These are phyloP conservation scores for Coendou prehensilis DNA, from an alignment of 2,797 vertebrate genomes.

Conservation along the genomic window DNA sequence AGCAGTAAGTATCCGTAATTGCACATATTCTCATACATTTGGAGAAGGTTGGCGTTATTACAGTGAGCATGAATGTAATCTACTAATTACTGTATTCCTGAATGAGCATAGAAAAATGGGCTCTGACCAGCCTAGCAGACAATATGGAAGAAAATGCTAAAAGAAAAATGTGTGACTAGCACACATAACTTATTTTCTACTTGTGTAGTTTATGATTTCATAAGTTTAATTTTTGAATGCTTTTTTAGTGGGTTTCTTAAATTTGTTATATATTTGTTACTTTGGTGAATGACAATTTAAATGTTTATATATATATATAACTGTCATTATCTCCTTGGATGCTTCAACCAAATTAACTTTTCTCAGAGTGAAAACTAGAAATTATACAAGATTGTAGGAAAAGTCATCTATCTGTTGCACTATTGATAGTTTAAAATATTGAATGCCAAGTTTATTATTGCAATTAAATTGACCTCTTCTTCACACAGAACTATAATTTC, in stretches of 20 bases:
- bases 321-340: neutral
- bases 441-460: neutral
- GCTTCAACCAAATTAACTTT: neutral
- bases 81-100: neutral
- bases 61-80: neutral
- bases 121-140: neutral
- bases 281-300: neutral
- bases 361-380: neutral
- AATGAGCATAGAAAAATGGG: neutral
- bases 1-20: neutral
- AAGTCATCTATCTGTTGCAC: neutral
- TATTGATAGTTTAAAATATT: constrained; percentile 30
- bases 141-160: neutral
- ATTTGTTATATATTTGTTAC: neutral
- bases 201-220: neutral
- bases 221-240: neutral
- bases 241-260: neutral
- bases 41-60: neutral
- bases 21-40: neutral
- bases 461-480: constrained; percentile 41
- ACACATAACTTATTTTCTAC: neutral
- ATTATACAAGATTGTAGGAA: neutral
- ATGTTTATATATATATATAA: neutral
- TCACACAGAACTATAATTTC: neutral
- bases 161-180: neutral